phyloP scores from a whole-genome alignment of 1,140 invertebrate species.

The Globodera ellingtonae region DNA sequence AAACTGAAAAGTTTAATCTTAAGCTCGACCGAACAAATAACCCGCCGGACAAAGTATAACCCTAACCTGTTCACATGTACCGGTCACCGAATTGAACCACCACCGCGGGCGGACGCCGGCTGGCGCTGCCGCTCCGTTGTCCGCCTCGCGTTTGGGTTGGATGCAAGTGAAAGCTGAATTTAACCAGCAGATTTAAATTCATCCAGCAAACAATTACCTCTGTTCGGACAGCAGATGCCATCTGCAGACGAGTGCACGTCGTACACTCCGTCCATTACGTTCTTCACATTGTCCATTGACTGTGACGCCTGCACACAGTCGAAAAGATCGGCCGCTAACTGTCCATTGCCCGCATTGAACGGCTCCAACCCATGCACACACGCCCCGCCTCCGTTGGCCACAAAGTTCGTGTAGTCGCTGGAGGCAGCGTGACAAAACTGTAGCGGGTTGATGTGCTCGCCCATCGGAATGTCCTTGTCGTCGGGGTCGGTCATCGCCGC shows the following conservation, averaged over 20 bases:
- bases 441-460: constrained; percentile 63
- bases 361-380: constrained; percentile 53
- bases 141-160: constrained; percentile 64
- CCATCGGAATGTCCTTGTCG: constrained; percentile 64
- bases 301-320: constrained; percentile 56
- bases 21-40: background rate
- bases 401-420: constrained; percentile 61
- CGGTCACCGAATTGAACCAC: constrained; percentile 64
- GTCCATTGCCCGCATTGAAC: constrained; percentile 57
- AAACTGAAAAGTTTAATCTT: constrained; percentile 27
- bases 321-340: constrained; percentile 61
- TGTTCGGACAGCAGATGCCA: constrained; percentile 62
- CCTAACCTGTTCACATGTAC: constrained; percentile 55
- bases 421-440: constrained; percentile 57
- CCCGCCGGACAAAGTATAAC: background rate
- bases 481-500: constrained; percentile 64
- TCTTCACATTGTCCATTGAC: constrained; percentile 61
- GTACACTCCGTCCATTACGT: constrained; percentile 63
- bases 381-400: constrained; percentile 59
- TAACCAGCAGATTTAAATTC: too few relatives aligned
- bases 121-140: constrained; percentile 57
- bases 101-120: constrained; percentile 60
- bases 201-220: constrained; percentile 27
- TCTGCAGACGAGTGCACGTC: constrained; percentile 59
- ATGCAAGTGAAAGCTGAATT: constrained; percentile 62